phyloP scores from a whole-genome alignment of 2,797 vertebrate genomes.

The Dallia pectoralis region DNA sequence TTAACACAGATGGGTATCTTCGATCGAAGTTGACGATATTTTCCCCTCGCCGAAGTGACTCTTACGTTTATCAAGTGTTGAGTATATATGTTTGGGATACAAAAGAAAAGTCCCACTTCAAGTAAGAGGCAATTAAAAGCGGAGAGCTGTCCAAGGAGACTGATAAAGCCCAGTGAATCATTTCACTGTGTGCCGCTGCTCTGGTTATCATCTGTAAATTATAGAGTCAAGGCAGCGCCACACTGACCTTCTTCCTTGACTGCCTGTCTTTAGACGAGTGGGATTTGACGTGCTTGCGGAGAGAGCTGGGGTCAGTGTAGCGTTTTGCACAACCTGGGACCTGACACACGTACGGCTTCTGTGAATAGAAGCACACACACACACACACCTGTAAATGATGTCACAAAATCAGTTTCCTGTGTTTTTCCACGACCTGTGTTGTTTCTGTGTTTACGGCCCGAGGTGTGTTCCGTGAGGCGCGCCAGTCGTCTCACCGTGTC shows the following conservation, averaged over 20 bases:
- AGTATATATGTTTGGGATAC: background rate
- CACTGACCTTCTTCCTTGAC: constrained; percentile 89
- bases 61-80: no score
- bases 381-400: constrained; percentile 1
- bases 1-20: no score
- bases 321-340: constrained; percentile 93
- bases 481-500: constrained; percentile 93
- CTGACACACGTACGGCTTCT: constrained; percentile 98
- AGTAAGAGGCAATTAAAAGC: background rate
- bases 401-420: background rate
- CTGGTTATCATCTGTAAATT: background rate
- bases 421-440: constrained; percentile 9
- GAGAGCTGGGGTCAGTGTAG: constrained; percentile 97
- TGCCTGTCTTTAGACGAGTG: constrained; percentile 92
- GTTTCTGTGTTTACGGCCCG: background rate
- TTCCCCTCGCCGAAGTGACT: no score
- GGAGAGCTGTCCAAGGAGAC: background rate
- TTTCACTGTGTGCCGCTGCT: background rate
- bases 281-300: constrained; percentile 95
- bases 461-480: constrained; percentile 5
- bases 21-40: no score
- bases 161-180: background rate
- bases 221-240: background rate
- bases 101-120: background rate
- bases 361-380: constrained; percentile 43